Conservation (phyloP, 2,113 vertebrate species). For the Tupaia tana region DNA sequence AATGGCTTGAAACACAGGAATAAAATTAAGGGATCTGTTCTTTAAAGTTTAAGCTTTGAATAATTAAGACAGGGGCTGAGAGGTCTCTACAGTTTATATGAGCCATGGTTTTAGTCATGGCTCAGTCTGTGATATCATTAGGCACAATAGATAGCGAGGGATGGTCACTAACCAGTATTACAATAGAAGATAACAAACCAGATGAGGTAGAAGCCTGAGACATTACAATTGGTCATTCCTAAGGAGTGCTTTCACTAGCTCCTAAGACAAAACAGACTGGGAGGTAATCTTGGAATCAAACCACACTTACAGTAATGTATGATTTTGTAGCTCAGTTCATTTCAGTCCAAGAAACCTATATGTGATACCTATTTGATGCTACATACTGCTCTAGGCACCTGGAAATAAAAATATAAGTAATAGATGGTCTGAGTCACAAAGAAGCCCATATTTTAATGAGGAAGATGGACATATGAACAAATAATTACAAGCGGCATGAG, state of each 20-base stretch:
- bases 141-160: background rate
- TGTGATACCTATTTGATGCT: background rate
- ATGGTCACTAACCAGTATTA: background rate
- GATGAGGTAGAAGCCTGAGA: constrained; percentile 7
- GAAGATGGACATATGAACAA: constrained; percentile 50
- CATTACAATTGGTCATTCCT: background rate
- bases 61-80: background rate
- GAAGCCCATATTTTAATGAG: background rate
- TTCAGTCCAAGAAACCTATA: constrained; percentile 44
- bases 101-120: background rate
- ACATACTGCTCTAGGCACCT: background rate
- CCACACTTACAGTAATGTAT: background rate
- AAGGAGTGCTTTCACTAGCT: background rate
- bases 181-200: background rate
- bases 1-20: constrained; percentile 49
- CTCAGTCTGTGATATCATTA: background rate
- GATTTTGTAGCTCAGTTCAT: constrained; percentile 18
- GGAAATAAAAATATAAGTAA: constrained; percentile 34
- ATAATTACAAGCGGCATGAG: constrained; percentile 34
- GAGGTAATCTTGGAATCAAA: constrained; percentile 34
- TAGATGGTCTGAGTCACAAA: constrained; percentile 21
- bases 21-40: background rate
- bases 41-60: constrained; percentile 47
- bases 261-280: background rate
- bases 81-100: constrained; percentile 15